Conservation (phyloP, 1,140 invertebrate genomes). For the Drosophila azteca region DNA sequence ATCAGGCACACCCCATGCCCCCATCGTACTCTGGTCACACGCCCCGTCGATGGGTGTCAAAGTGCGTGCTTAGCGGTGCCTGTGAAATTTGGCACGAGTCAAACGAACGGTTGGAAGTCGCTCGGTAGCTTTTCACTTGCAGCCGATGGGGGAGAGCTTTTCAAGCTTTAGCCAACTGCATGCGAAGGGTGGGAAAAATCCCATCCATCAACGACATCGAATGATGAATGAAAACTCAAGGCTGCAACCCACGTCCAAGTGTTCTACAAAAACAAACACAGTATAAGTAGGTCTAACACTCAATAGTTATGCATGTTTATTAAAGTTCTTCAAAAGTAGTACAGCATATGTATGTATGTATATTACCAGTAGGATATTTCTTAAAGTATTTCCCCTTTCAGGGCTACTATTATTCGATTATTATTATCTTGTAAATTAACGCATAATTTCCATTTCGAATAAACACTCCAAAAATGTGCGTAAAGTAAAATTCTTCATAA, state of each 20-base stretch:
- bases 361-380: constrained; percentile 3
- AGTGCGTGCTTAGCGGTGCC: constrained; percentile 59
- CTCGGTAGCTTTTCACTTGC: constrained; percentile 27
- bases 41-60: constrained; percentile 45
- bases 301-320: constrained; percentile 25
- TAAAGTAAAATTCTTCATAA: constrained; percentile 39
- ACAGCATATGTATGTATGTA: constrained; percentile 6
- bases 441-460: constrained; percentile 21
- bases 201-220: constrained; percentile 30
- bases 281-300: background rate
- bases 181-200: constrained; percentile 8
- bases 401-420: constrained; percentile 9
- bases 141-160: background rate
- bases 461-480: constrained; percentile 19
- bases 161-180: constrained; percentile 26
- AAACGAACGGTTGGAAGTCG: background rate
- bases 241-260: background rate
- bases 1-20: constrained; percentile 10
- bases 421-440: background rate
- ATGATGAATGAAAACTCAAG: constrained; percentile 18
- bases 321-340: constrained; percentile 41
- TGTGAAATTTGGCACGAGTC: constrained; percentile 31
- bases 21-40: background rate
- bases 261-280: too few relatives aligned
- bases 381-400: background rate